These are phyloP conservation scores for Karalla daura DNA, from an alignment of 2,797 vertebrate species.

Conservation along the genomic window DNA sequence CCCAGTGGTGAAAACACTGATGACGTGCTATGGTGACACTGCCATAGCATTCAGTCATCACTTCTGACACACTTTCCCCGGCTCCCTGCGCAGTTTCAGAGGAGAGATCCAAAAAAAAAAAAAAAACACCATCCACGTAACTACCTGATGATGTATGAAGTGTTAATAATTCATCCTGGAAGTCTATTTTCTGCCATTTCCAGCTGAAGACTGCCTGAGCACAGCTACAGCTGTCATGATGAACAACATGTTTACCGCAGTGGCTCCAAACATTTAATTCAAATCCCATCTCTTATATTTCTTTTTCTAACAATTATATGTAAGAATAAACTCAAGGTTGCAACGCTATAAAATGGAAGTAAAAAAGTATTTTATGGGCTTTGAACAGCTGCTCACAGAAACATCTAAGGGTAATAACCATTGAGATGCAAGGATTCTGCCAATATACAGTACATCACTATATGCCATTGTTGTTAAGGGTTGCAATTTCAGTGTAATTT, in stretches of 20 bases:
- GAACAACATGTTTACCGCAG: neutral
- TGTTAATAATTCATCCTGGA: conserved; percentile 4
- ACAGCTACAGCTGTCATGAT: neutral
- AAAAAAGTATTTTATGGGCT: neutral
- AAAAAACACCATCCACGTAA: conserved; percentile 7
- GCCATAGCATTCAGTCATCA: conserved; percentile 19
- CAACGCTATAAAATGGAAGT: neutral
- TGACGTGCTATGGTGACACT: conserved; percentile 1
- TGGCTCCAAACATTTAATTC: neutral
- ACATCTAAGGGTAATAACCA: neutral
- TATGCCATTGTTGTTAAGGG: neutral
- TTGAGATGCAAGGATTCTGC: neutral
- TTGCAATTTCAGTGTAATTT: neutral
- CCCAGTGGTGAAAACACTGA: conserved; percentile 26
- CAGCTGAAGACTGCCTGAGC: neutral
- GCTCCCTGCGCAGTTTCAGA: neutral
- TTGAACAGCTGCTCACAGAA: neutral
- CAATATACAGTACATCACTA: neutral
- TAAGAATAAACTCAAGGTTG: neutral
- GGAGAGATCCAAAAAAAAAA: conserved; percentile 22
- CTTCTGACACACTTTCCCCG: conserved; percentile 19
- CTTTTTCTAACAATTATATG: neutral
- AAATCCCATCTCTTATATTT: neutral
- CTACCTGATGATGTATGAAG: neutral
- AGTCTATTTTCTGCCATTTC: neutral